Evolutionary conservation across 1,140 invertebrate species (phyloP), one percentile per base, ranked within the genome.

Genomic region (Homarus americanus): DNA sequence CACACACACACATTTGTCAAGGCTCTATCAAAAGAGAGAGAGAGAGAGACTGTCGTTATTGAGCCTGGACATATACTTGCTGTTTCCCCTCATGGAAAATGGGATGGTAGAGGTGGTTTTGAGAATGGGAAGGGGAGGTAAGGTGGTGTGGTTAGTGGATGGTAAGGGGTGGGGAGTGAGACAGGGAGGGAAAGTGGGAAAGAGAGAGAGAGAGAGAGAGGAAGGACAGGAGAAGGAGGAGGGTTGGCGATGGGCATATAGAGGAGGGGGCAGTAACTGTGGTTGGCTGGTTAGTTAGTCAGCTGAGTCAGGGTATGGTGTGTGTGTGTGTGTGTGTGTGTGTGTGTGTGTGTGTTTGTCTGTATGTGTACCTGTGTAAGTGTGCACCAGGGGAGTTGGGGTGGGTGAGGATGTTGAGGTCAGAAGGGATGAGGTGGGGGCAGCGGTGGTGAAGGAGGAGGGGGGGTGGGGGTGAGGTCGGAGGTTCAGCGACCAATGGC

Each of bases 281-380:
- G 41, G 72, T 38, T 36, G 17, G 34, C 15, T 24, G 73, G 20
- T 40, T n/a, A n/a, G 36, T 17, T 38, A 7, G 36, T 76, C 20
- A 58, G 24, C 32, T 15, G 10, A 63, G 36, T 58, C 49, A 12
- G 34, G 53, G 40, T 17, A 84, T 32, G 73, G 38, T 44, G 44
- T 85, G 44, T 41, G 41, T 40, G 69, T 32, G 44, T 75, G 69
- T 44, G 83, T 75, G 40, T 75, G 40, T 75, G 69, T 85, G 17
- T 85, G 66, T 75, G 83, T 49, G 82, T 85, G 69, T 78, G 75
- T 53, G 49, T 63, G 75, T 58, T 34, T 87, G 49, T 87, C 32
- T 78, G 85, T 40, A 0, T 78, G 32, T 34, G 32, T 58, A 73
- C 34, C 4, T 75, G 69, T 84, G 58, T 84, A 63, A 40, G 58